Base-by-base conservation (phyloP, 2,888 invertebrate genomes). In the Blomia tropicalis region DNA sequence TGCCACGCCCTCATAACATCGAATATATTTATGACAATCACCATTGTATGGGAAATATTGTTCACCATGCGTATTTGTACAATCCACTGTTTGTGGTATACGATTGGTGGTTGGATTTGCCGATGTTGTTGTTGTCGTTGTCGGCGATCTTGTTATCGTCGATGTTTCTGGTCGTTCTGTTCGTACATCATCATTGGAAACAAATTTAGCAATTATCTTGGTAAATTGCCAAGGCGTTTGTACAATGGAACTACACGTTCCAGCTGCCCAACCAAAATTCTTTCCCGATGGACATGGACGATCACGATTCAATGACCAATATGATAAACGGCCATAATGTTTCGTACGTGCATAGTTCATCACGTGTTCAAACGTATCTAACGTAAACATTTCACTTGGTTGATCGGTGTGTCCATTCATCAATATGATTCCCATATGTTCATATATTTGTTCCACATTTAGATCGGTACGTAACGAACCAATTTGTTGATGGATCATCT, bases 391-490 rank as follows among this genome's bases (percentile, higher is more conserved):
- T 43, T 62, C 62, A 43, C 58, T 44, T 17, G 32, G n/a, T 27
- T 62, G 62, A 23, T 62, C 62, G 27, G 62, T 62, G 58, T 58
- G 62, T 31, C 62, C 62, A 29, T 62, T 62, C 62, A 62, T 62
- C 41, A 62, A 25, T 25, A 62, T 62, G n/a, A 62, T 41, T 30
- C 62, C 62, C 27, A 30, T 58, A 23, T 43, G 17, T 7, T 25
- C 58, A 17, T 62, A 62, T 1, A 43, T 43, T 27, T 58, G 32
- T 17, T 44, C 47, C 11, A 30, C 11, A 25, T 14, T 43, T 23
- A 58, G 17, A 14, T 62, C 62, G 27, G 44, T 43, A n/a, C 58
- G 58, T 2, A 62, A n/a, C n/a, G 19, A 14, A 31, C 43, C 44
- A 17, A 62, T 11, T 4, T 62, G 58, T 23, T 23, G 4, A 29